Conservation (phyloP, 2,888 invertebrate genomes). For the Synergus itoensis region DNA sequence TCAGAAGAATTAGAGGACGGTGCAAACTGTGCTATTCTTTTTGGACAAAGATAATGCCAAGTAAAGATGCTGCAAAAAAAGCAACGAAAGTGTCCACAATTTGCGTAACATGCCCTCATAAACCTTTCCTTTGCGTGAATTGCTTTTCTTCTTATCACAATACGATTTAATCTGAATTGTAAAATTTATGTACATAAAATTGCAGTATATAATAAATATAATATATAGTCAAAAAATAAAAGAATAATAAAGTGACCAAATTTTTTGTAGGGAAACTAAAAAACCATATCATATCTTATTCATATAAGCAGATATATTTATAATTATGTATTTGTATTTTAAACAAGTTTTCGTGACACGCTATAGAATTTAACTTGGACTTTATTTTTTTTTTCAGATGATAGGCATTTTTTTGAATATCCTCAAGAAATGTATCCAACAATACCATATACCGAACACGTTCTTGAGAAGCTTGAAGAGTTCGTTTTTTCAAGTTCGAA, state of each 20-base stretch:
- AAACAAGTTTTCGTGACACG: not conserved
- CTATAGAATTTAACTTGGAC: not conserved
- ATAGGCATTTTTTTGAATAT: not conserved
- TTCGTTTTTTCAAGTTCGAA: slow-evolving; percentile 35
- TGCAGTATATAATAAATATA: not conserved
- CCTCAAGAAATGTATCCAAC: not conserved
- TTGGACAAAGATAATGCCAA: slow-evolving; percentile 2
- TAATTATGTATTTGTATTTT: no score
- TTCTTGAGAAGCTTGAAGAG: slow-evolving; percentile 29
- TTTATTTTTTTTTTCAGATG: slow-evolving; percentile 22
- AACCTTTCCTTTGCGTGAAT: slow-evolving; percentile 16
- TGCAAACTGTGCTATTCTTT: not conserved
- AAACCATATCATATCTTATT: not conserved
- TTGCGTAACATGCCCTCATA: slow-evolving; percentile 13
- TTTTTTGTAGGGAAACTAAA: not conserved
- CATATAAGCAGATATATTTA: no score
- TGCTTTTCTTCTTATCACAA: slow-evolving; percentile 25
- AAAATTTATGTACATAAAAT: not conserved
- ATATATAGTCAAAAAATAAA: not conserved
- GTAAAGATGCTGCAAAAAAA: slow-evolving; percentile 23
- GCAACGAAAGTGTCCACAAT: slow-evolving; percentile 16
- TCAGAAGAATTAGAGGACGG: slow-evolving; percentile 4
- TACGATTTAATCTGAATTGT: not conserved
- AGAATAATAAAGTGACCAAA: no score
- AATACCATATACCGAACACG: not conserved